These are phyloP conservation scores for Alethe castanea DNA, from an alignment of 2,113 vertebrate genomes.

Conservation along the genomic window DNA sequence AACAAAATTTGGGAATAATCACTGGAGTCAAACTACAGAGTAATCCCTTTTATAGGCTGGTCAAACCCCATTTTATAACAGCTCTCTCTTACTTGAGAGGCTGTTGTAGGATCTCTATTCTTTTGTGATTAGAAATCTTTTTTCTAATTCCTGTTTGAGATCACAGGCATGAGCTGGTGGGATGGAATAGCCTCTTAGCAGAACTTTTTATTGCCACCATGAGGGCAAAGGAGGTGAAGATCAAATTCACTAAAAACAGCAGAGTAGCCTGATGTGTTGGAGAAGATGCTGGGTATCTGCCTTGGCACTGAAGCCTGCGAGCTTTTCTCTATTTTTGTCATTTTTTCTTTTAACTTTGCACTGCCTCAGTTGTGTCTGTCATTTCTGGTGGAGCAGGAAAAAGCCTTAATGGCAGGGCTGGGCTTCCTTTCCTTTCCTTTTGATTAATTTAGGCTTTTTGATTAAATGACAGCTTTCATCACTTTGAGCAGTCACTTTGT, in stretches of 20 bases:
- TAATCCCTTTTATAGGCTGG: neutral
- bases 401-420: neutral
- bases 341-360: neutral
- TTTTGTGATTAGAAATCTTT: neutral
- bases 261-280: neutral
- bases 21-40: neutral
- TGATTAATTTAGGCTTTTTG: conserved; percentile 66
- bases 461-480: conserved; percentile 73
- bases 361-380: neutral
- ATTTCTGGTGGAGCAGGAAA: neutral
- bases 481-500: conserved; percentile 42
- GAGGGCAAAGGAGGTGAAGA: neutral
- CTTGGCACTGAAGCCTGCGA: neutral
- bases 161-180: fast-evolving
- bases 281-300: neutral
- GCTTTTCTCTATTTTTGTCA: neutral
- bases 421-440: conserved; percentile 3
- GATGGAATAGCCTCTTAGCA: neutral
- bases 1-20: neutral
- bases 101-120: neutral
- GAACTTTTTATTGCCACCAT: neutral
- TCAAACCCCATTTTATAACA: neutral
- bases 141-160: neutral
- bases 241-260: neutral
- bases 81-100: neutral